A percentile compares a stretch with the other conserved stretches of the same genome.
These are phyloP conservation scores for Eleutherodactylus coqui DNA, from an alignment of 2,797 vertebrate species.

Conservation along the genomic window DNA sequence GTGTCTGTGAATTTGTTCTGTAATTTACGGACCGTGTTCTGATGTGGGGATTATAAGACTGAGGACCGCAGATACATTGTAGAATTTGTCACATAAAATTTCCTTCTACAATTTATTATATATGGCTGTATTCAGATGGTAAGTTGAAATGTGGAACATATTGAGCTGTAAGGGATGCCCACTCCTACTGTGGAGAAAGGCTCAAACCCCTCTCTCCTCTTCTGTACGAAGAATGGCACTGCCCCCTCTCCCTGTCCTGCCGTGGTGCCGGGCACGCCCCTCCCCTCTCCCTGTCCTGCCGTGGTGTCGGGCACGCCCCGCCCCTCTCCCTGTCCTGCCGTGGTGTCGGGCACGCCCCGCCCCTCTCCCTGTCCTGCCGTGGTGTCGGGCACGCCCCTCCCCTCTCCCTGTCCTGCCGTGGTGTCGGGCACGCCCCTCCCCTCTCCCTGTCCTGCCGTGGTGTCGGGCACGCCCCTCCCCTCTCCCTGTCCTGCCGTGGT, in stretches of 20 bases:
- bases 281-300: too few relatives aligned
- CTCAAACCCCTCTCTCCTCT: neutral
- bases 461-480: too few relatives aligned
- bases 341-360: neutral
- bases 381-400: neutral
- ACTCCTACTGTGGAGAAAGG: neutral
- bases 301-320: too few relatives aligned
- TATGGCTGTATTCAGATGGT: neutral
- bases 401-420: neutral
- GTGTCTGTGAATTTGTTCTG: neutral
- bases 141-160: neutral
- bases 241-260: neutral
- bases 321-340: neutral
- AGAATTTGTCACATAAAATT: neutral
- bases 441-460: neutral
- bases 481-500: neutral
- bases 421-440: too few relatives aligned
- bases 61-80: neutral
- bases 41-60: neutral
- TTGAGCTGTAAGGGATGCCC: neutral
- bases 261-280: neutral
- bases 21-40: neutral
- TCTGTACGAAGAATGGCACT: neutral
- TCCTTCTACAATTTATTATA: neutral
- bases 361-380: neutral